phyloP scores from a whole-genome alignment of 1,140 invertebrate species.

The Pectinophora gossypiella region DNA sequence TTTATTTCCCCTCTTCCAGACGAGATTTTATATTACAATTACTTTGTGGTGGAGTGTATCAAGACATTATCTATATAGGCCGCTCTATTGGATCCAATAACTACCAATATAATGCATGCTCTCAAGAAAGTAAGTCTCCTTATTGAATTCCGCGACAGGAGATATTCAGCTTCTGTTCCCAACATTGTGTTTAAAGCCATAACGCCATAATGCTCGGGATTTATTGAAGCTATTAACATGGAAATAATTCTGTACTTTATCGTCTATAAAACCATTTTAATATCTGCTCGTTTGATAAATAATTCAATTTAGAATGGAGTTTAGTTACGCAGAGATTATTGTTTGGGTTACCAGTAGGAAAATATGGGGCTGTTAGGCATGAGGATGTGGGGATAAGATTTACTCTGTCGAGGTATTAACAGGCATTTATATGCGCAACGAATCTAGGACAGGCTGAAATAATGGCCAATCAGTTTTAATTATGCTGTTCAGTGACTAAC shows the following conservation, averaged over 20 bases:
- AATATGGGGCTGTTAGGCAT: background rate
- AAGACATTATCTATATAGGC: background rate
- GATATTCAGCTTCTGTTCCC: background rate
- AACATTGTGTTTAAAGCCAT: background rate
- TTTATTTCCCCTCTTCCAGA: too few relatives aligned
- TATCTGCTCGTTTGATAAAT: constrained; percentile 54
- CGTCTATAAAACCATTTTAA: constrained; percentile 59
- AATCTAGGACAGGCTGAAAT: too few relatives aligned
- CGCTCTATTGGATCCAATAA: background rate
- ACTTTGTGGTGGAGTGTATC: too few relatives aligned
- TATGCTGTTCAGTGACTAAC: too few relatives aligned
- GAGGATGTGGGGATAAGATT: background rate
- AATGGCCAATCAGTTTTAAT: too few relatives aligned
- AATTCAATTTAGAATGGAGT: constrained; percentile 40
- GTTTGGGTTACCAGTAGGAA: background rate
- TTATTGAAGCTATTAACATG: constrained; percentile 58
- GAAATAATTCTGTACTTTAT: constrained; percentile 63
- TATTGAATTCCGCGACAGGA: background rate
- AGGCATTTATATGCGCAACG: background rate
- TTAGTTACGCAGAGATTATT: constrained; percentile 3
- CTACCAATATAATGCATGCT: background rate
- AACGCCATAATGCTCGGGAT: constrained; percentile 34
- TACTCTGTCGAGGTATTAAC: background rate
- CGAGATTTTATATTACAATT: too few relatives aligned
- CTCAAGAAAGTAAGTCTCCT: background rate